phyloP scores from a whole-genome alignment of 2,113 vertebrate genomes.

The Drymodes brunneopygia region DNA sequence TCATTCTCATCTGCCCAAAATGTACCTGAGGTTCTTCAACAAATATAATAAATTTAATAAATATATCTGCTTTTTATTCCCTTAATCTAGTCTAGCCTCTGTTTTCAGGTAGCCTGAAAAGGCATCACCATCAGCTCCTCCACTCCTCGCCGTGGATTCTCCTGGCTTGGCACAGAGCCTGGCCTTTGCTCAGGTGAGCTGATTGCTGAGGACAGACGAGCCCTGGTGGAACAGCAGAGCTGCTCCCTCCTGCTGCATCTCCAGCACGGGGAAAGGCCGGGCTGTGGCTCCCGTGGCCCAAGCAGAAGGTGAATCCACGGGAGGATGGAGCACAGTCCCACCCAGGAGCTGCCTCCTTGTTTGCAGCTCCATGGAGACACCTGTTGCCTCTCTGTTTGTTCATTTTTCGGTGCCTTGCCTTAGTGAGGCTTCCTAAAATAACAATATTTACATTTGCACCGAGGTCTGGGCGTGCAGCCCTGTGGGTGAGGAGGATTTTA shows the following conservation, averaged over 20 bases:
- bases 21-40: too few species aligned
- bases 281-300: neutral
- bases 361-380: neutral
- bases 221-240: neutral
- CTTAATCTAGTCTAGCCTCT: neutral
- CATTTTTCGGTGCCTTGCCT: fast-evolving
- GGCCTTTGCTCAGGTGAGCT: neutral
- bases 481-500: neutral
- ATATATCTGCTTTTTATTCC: neutral
- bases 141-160: neutral
- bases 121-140: neutral
- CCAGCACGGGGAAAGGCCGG: neutral
- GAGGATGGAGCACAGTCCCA: neutral
- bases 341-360: neutral
- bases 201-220: neutral
- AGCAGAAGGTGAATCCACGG: neutral
- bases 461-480: neutral
- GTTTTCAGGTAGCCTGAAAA: neutral
- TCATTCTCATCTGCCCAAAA: neutral
- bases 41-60: neutral
- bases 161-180: neutral
- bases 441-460: neutral
- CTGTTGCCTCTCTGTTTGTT: neutral
- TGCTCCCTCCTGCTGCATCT: neutral
- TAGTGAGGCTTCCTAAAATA: neutral